Conservation (phyloP, 2,888 invertebrate genomes). For the Caenorhabditis drosophilae region DNA sequence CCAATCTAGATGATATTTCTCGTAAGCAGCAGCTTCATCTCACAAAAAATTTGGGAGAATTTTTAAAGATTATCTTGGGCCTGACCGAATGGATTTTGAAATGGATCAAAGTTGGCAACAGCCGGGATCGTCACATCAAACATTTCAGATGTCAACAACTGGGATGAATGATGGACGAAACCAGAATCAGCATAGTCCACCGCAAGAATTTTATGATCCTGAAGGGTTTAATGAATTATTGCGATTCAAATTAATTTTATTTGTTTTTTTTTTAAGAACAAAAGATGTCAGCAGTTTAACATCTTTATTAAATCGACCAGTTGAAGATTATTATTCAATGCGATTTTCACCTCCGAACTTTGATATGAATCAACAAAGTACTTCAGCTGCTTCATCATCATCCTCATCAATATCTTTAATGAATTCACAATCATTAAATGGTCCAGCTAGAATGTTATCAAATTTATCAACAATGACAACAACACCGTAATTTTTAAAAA, state of each 20-base stretch:
- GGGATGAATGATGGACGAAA: neutral
- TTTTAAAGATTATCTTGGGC: no score
- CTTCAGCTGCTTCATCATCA: constrained; percentile 20
- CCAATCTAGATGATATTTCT: constrained; percentile 59
- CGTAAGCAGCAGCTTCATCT: no score
- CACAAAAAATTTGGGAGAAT: no score
- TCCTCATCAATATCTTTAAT: no score
- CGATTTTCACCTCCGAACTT: constrained; percentile 37
- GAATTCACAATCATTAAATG: constrained; percentile 22
- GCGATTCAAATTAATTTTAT: neutral
- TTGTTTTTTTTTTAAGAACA: constrained; percentile 6
- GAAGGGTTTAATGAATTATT: constrained; percentile 15
- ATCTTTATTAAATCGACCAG: constrained; percentile 12
- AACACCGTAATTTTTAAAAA: neutral
- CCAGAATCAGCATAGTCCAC: constrained; percentile 44
- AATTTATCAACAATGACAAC: constrained; percentile 11
- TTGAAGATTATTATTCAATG: constrained; percentile 27
- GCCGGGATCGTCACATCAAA: constrained; percentile 25
- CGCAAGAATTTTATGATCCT: constrained; percentile 45
- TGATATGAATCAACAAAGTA: constrained; percentile 7
- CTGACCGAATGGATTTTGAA: constrained; percentile 27
- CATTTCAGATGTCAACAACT: no score
- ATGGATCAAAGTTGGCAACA: constrained; percentile 28
- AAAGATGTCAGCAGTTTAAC: constrained; percentile 19
- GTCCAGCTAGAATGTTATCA: constrained; percentile 39